These are phyloP conservation scores for Cephus spinipes DNA, from an alignment of 2,888 invertebrate species.

Conservation along the genomic window DNA sequence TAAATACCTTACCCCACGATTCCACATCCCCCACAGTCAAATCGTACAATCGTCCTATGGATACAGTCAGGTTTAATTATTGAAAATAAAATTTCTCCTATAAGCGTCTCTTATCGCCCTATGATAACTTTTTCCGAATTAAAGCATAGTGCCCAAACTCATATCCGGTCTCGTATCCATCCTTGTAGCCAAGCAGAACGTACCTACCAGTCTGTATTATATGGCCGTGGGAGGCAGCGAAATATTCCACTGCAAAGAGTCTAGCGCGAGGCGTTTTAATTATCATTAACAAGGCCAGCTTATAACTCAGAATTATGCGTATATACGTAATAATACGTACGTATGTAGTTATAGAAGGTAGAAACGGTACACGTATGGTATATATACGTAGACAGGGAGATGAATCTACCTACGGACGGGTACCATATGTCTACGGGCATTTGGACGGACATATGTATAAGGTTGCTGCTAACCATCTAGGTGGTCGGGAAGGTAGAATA, in stretches of 20 bases:
- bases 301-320: slow-evolving; percentile 66
- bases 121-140: neutral
- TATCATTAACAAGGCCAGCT: slow-evolving; percentile 64
- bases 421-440: slow-evolving; percentile 16
- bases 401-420: slow-evolving; percentile 35
- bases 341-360: slow-evolving; percentile 42
- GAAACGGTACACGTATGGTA: slow-evolving; percentile 19
- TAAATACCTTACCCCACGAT: neutral
- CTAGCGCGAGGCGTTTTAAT: slow-evolving; percentile 62
- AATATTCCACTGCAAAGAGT: slow-evolving; percentile 4
- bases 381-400: slow-evolving; percentile 35
- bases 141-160: neutral
- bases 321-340: slow-evolving; percentile 62
- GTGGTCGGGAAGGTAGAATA: neutral
- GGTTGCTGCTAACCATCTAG: neutral
- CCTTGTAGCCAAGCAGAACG: neutral
- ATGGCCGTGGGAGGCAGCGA: neutral
- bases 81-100: neutral
- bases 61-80: neutral
- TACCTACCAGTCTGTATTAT: neutral
- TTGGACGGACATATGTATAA: slow-evolving; percentile 16
- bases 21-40: neutral
- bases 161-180: neutral
- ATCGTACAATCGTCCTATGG: neutral
- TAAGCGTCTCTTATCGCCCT: neutral